Evolutionary conservation across 2,113 vertebrate species (phyloP).

Genomic region (Labeo catla): DNA sequence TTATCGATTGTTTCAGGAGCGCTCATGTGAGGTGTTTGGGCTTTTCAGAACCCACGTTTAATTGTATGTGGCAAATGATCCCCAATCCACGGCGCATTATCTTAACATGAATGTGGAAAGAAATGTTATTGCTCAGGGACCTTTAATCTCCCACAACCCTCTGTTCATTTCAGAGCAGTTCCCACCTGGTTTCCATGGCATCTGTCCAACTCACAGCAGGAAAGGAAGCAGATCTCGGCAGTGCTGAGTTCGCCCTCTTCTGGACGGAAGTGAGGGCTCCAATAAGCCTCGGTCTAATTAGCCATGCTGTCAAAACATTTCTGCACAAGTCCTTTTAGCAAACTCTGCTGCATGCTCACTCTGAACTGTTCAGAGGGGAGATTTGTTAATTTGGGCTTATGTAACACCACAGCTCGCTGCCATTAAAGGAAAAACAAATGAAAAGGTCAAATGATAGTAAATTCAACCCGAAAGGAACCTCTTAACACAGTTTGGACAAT

Average conservation of each 20-base stretch:
- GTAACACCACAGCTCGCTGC: conserved; percentile 38
- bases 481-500: neutral
- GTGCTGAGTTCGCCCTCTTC: conserved; percentile 75
- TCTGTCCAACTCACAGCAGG: conserved; percentile 74
- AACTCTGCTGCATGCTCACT: conserved; percentile 19
- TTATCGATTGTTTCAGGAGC: neutral
- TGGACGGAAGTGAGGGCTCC: conserved; percentile 75
- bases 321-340: conserved; percentile 26
- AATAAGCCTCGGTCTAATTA: conserved; percentile 66
- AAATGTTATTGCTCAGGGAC: conserved; percentile 51
- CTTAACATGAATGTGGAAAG: conserved; percentile 39
- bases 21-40: neutral
- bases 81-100: conserved; percentile 17
- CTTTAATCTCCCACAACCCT: conserved; percentile 63
- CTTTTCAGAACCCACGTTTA: neutral
- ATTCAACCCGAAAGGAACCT: neutral
- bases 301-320: conserved; percentile 72
- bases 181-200: conserved; percentile 68
- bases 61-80: neutral
- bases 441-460: conserved; percentile 31
- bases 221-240: conserved; percentile 74
- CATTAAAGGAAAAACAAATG: conserved; percentile 21
- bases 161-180: conserved; percentile 54
- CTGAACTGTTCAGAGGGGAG: conserved; percentile 12
- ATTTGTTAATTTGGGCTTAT: conserved; percentile 47